Evolutionary conservation across 37 sponge, comb jelly and placozoan species (phyloP), one percentile per base, ranked within the genome.

Genomic region (Aphrocallistes beatrix): DNA sequence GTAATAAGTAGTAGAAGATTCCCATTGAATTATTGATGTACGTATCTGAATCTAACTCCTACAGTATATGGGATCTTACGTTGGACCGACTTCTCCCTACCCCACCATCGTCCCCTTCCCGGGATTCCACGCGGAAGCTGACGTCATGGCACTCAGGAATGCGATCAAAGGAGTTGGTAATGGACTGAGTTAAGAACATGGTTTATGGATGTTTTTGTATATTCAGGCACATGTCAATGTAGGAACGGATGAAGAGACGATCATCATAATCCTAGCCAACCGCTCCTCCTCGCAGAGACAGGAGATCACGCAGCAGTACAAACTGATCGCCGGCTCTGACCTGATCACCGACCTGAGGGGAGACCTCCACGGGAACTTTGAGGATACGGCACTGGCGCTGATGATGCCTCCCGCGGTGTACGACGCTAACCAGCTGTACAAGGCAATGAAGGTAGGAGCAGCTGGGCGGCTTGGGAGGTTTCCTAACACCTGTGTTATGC

Each of bases 171-270:
- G 75, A 60, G 32, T 60, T 13, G 75, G 75, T 60, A 60, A 60
- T 13, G 3, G 8, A 3, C 25, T 19, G n/a, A n/a, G n/a, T n/a
- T n/a, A n/a, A n/a, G n/a, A n/a, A n/a, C n/a, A n/a, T n/a, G n/a
- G n/a, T n/a, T n/a, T n/a, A n/a, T n/a, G n/a, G n/a, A n/a, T n/a
- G n/a, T n/a, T n/a, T n/a, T n/a, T n/a, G n/a, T n/a, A n/a, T n/a
- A n/a, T n/a, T n/a, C n/a, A n/a, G n/a, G n/a, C n/a, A n/a, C n/a
- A n/a, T n/a, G n/a, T n/a, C n/a, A n/a, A n/a, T n/a, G n/a, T 60
- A 60, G 95, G 99, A 1, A 98, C 99, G n/a, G 94, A 98, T 47
- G 96, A 98, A 85, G 51, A 42, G 0, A 90, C 93, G 82, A 92
- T 98, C 82, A 98, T 98, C 81, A 87, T 90, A 30, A 38, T 93